phyloP scores from a whole-genome alignment of 2,797 vertebrate species.

The Triplophysa bombifrons region DNA sequence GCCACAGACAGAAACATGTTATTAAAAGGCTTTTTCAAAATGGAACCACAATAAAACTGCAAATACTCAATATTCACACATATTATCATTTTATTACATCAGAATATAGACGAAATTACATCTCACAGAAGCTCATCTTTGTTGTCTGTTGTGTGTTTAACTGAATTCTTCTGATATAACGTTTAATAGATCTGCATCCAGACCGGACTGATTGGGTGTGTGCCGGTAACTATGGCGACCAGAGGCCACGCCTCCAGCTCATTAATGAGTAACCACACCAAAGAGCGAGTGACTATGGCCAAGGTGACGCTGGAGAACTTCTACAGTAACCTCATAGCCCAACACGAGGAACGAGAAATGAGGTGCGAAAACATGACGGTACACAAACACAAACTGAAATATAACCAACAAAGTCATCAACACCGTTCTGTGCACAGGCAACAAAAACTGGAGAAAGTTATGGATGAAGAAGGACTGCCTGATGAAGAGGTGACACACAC shows the following conservation, averaged over 20 bases:
- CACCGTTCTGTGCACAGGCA: constrained; percentile 72
- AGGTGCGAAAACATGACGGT: constrained; percentile 69
- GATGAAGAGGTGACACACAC: constrained; percentile 82
- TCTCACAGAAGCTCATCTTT: no score
- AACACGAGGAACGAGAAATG: constrained; percentile 87
- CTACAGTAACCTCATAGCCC: constrained; percentile 86
- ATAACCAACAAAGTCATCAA: not conserved
- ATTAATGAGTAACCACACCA: constrained; percentile 88
- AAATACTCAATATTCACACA: no score
- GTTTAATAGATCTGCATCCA: not conserved
- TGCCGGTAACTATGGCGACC: constrained; percentile 81
- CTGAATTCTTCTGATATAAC: not conserved
- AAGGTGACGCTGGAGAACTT: constrained; percentile 89
- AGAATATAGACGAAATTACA: no score
- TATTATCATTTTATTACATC: no score
- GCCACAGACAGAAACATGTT: not conserved
- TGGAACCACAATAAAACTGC: no score
- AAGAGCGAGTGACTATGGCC: constrained; percentile 88
- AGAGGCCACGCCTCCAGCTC: constrained; percentile 83
- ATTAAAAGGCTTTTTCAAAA: not conserved
- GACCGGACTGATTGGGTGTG: constrained; percentile 22
- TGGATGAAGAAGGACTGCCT: constrained; percentile 88
- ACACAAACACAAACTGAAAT: not conserved
- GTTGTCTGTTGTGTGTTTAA: no score
- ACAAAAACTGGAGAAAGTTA: constrained; percentile 88